Conservation (phyloP, 2,797 vertebrate species). For the Garrulus glandarius region DNA sequence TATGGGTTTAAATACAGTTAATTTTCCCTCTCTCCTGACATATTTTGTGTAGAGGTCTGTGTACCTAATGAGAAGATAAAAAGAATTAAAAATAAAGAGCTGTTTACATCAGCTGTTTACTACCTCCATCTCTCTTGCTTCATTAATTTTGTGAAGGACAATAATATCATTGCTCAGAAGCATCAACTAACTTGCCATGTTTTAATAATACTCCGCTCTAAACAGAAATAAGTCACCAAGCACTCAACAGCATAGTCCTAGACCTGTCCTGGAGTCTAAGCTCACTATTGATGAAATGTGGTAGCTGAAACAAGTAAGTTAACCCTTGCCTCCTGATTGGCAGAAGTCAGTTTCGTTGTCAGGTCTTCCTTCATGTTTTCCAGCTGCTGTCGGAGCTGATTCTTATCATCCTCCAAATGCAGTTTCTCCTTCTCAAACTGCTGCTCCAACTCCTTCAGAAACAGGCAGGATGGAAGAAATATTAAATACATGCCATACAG, state of each 20-base stretch:
- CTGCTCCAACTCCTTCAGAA: constrained; percentile 90
- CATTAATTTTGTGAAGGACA: background rate
- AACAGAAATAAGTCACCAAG: background rate
- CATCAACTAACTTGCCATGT: background rate
- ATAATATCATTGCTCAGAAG: background rate
- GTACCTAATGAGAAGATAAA: background rate
- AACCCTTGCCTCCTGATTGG: constrained; percentile 86
- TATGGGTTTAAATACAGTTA: background rate
- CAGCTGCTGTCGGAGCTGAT: constrained; percentile 85
- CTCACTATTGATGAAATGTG: background rate
- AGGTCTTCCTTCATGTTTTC: constrained; percentile 87
- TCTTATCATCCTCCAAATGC: constrained; percentile 90
- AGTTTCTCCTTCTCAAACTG: constrained; percentile 88
- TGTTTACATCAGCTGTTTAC: background rate
- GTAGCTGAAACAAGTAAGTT: background rate
- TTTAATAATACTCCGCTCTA: background rate
- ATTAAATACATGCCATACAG: background rate
- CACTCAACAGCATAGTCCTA: background rate
- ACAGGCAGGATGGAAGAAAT: background rate
- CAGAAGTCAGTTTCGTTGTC: constrained; percentile 82
- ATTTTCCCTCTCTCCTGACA: background rate
- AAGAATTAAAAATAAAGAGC: background rate
- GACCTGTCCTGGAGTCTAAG: background rate
- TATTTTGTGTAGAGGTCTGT: background rate
- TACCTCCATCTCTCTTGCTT: background rate